Evolutionary conservation across 2,797 vertebrate genomes (phyloP), one percentile per base, ranked within the genome.

Genomic region (Corythornis leucogaster): DNA sequence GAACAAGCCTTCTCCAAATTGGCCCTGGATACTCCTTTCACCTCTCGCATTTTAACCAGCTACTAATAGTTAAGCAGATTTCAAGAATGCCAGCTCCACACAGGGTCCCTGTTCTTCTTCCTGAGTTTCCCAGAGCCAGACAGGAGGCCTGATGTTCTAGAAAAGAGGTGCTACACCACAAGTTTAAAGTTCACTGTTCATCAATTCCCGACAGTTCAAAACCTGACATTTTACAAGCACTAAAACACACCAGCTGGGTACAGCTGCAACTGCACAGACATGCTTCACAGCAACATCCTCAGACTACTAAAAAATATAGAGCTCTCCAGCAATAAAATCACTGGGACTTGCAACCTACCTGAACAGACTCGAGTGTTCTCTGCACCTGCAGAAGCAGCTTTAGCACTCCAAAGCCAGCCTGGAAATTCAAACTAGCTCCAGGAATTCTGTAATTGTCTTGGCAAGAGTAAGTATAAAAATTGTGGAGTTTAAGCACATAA

Each of bases 381-480:
- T 61, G 57, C 86, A 91, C n/a, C 88, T 88, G 67, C 74, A 86
- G 35, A 79, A 73, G 59, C 13, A 35, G 63, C 30, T 35, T 14
- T 6, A 0, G 0, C 2, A 0, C 81, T 85, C 68, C 75, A 92
- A 93, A 74, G 14, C 25, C 80, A 80, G 75, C 5, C 42, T 40
- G 61, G 45, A 85, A 92, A 94, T 50, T 54, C 67, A 84, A 43
- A 78, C 19, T 2, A 69, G 43, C 43, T 67, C 40, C 4, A 50
- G 11, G 18, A 95, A 88, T 76, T 81, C 59, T 69, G 64, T 54
- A 64, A 58, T 31, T 90, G 42, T 38, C 88, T 94, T 95, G 86
- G 93, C 88, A 89, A 89, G 50, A 77, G 22, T 25, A 21, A 71
- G 15, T 16, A 75, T 12, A 64, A 90, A 79, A 94, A 64, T 0